Percentiles rank a stretch among this genome's conserved stretches.
phyloP scores from a whole-genome alignment of 2,888 invertebrate species.

The Vanessa cardui region DNA sequence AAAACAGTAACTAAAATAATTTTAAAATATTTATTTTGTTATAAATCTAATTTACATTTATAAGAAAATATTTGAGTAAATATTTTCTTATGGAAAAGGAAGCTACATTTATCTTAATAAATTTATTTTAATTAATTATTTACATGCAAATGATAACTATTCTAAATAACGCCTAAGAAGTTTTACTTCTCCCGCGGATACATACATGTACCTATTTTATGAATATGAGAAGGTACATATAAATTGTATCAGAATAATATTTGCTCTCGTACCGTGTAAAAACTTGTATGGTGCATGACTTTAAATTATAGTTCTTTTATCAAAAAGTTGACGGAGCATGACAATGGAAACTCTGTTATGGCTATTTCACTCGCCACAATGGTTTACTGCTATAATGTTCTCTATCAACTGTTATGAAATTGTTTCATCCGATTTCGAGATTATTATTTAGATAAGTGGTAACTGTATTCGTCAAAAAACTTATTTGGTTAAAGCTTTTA shows the following conservation, averaged over 20 bases:
- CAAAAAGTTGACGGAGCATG: conserved; percentile 13
- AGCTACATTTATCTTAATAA: no score
- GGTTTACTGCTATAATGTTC: conserved; percentile 40
- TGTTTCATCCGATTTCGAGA: conserved; percentile 40
- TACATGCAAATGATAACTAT: no score
- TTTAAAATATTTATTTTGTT: no score
- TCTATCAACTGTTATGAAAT: conserved; percentile 43
- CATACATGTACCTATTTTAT: no score
- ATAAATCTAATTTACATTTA: no score
- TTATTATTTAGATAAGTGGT: conserved; percentile 38
- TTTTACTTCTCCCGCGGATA: no score
- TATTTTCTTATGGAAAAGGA: no score
- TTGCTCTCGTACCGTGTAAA: neutral
- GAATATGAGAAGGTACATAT: no score
- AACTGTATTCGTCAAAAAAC: conserved; percentile 32
- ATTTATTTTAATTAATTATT: no score
- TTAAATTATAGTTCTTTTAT: conserved; percentile 4
- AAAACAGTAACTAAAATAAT: no score
- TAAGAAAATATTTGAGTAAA: no score
- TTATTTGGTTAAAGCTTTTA: conserved; percentile 29
- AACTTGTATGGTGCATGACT: conserved; percentile 5
- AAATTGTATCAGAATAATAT: neutral
- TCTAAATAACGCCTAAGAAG: no score
- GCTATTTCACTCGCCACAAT: conserved; percentile 35
- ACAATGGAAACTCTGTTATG: conserved; percentile 30